phyloP scores from a whole-genome alignment of 2,888 invertebrate species.

The Heteromyza rotundicornis region DNA sequence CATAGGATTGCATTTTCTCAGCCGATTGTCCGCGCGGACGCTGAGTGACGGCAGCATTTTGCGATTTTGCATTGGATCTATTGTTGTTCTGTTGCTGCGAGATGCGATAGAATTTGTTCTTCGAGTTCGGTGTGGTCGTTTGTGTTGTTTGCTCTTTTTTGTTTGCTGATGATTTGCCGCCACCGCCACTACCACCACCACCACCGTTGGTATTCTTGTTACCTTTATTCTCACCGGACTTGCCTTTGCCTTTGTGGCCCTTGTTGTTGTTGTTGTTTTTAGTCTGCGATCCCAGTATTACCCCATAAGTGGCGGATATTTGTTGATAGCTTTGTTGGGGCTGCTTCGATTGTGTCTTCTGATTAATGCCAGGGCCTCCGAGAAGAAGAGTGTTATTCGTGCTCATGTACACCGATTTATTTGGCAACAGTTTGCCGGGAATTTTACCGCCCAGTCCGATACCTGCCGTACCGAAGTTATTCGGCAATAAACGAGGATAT shows the following conservation, averaged over 20 bases:
- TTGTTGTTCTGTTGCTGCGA: conserved; percentile 41
- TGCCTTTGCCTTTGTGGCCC: conserved; percentile 36
- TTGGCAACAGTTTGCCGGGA: conserved; percentile 44
- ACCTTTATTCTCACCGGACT: conserved; percentile 35
- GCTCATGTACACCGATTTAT: conserved; percentile 46
- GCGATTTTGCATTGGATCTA: conserved; percentile 36
- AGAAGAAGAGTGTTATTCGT: conserved; percentile 41
- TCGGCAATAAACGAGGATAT: conserved; percentile 57
- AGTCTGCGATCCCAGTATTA: conserved; percentile 45
- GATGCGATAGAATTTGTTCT: conserved; percentile 59
- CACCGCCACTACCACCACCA: no score
- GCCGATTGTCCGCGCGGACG: conserved; percentile 42
- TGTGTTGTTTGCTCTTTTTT: conserved; percentile 39
- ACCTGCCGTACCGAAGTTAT: conserved; percentile 44
- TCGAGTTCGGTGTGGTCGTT: conserved; percentile 35
- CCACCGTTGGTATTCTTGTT: conserved; percentile 32
- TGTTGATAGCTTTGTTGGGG: conserved; percentile 55
- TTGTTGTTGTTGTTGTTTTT: conserved; percentile 34
- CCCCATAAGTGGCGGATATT: conserved; percentile 54
- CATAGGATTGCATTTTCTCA: conserved; percentile 36
- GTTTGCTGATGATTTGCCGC: conserved; percentile 36
- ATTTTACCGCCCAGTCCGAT: conserved; percentile 36
- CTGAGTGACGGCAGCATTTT: conserved; percentile 38
- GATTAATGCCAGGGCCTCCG: conserved; percentile 22
- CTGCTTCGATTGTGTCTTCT: conserved; percentile 33